Percentiles rank a stretch among this genome's conserved stretches.
Conservation (phyloP, 2,797 vertebrate genomes). For the Gambusia yucatana region DNA sequence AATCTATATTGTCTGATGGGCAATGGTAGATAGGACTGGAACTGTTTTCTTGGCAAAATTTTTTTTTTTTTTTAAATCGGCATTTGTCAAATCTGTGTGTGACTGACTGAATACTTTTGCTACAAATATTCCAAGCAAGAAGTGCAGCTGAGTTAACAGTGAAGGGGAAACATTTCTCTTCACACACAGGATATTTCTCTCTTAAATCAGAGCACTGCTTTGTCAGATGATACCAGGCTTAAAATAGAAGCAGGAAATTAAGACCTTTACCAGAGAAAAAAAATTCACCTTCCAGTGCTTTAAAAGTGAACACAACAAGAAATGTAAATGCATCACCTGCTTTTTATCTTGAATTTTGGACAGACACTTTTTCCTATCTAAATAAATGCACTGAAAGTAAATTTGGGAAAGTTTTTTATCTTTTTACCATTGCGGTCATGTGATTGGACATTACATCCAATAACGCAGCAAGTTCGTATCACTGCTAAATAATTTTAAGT, state of each 20-base stretch:
- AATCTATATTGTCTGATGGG: neutral
- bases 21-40: neutral
- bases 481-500: no score
- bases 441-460: no score
- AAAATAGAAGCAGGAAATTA: neutral
- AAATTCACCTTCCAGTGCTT: neutral
- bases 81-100: neutral
- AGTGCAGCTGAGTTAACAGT: neutral
- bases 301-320: neutral
- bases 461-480: no score
- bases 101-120: neutral
- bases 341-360: neutral
- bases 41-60: neutral
- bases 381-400: neutral
- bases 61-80: neutral
- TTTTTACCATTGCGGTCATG: no score
- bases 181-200: neutral
- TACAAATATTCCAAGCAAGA: neutral
- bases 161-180: neutral
- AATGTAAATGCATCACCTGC: neutral
- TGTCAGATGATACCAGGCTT: neutral
- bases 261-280: neutral
- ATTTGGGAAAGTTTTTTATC: neutral
- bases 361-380: neutral
- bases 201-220: neutral